These are phyloP conservation scores for Pararge aegeria DNA, from an alignment of 1,140 invertebrate species.

Conservation along the genomic window DNA sequence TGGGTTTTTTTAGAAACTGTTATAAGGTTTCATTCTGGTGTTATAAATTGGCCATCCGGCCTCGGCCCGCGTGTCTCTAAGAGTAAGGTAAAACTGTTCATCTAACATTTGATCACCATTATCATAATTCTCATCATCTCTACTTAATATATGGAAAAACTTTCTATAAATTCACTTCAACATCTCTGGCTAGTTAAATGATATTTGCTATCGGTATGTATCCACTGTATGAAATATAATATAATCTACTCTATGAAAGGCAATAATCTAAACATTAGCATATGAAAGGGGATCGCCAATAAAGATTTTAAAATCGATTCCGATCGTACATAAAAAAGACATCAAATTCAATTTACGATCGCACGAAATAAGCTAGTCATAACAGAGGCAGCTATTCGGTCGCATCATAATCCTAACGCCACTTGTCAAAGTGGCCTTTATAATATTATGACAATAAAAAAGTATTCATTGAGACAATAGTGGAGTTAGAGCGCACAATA, in stretches of 20 bases:
- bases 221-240: neutral
- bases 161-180: no score
- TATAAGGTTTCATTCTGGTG: no score
- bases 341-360: constrained; percentile 76
- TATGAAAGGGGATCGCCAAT: constrained; percentile 62
- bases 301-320: constrained; percentile 68
- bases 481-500: constrained; percentile 65
- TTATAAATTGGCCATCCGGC: no score
- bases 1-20: no score
- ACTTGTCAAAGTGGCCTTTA: constrained; percentile 68
- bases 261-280: constrained; percentile 59
- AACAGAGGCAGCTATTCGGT: constrained; percentile 38
- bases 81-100: no score
- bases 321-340: constrained; percentile 55
- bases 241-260: constrained; percentile 10
- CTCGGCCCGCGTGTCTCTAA: no score
- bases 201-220: neutral
- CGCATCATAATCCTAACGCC: constrained; percentile 62
- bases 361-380: constrained; percentile 51
- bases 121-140: no score
- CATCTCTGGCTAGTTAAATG: neutral
- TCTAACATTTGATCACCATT: no score
- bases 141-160: no score
- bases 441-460: constrained; percentile 76
- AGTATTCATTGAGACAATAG: constrained; percentile 79